Percentiles rank a stretch among this genome's conserved stretches.
phyloP scores from a whole-genome alignment of 2,888 invertebrate genomes.

The Nephrotoma appendiculata region DNA sequence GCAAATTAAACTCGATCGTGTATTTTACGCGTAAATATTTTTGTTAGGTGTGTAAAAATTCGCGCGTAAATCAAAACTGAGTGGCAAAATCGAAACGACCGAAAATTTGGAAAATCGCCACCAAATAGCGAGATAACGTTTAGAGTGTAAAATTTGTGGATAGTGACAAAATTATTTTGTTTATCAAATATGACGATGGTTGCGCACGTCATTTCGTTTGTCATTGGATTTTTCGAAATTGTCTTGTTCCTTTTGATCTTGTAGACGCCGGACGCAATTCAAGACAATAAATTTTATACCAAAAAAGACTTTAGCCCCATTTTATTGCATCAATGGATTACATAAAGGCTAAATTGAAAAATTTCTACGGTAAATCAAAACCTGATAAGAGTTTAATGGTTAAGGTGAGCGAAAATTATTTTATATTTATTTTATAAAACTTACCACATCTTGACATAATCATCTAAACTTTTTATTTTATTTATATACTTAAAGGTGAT shows the following conservation, averaged over 20 bases:
- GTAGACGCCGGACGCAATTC: not conserved
- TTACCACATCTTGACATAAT: not conserved
- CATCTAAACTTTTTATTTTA: not conserved
- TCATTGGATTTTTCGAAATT: not conserved
- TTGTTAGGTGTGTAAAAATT: not conserved
- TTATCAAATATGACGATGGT: not conserved
- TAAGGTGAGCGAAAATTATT: not conserved
- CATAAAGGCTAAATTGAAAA: not conserved
- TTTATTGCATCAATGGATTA: not conserved
- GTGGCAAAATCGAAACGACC: not conserved
- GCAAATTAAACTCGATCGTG: not conserved
- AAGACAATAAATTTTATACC: not conserved
- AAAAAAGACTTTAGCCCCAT: not conserved
- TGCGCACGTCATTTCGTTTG: not conserved
- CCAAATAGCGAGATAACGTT: not conserved
- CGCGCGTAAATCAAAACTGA: not conserved
- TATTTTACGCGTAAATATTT: not conserved
- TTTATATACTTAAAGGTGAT: not conserved
- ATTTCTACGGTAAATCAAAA: not conserved
- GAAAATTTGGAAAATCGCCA: not conserved
- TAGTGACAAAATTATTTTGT: not conserved
- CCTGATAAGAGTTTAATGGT: not conserved
- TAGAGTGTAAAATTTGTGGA: not conserved
- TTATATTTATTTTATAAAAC: not conserved
- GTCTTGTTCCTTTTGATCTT: not conserved